Percentiles rank a stretch among this genome's conserved stretches.
Conservation (phyloP, 2,113 vertebrate genomes). For the Callopanchax toddi region DNA sequence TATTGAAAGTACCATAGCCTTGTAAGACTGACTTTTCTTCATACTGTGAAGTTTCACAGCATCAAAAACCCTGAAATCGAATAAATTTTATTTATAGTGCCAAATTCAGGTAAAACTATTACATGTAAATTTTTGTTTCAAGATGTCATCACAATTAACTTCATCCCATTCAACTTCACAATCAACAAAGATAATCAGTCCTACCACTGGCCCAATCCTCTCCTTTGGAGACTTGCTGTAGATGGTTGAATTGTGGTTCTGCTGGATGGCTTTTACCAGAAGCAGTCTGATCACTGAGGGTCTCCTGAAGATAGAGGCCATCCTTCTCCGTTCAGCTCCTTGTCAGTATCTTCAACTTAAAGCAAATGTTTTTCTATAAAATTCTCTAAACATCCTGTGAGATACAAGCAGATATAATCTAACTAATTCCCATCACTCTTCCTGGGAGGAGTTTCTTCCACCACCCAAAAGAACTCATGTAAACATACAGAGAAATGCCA, state of each 20-base stretch:
- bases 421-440: conserved; percentile 54
- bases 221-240: conserved; percentile 78
- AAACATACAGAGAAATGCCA: conserved; percentile 50
- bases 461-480: conserved; percentile 32
- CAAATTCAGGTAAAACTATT: background rate
- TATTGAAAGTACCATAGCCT: conserved; percentile 21
- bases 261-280: conserved; percentile 31
- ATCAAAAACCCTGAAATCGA: background rate
- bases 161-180: too few species aligned
- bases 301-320: conserved; percentile 61
- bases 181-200: conserved; percentile 45
- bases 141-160: too few species aligned
- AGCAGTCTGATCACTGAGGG: conserved; percentile 13
- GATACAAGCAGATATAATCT: conserved; percentile 42
- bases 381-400: conserved; percentile 56
- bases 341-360: conserved; percentile 12
- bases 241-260: conserved; percentile 57
- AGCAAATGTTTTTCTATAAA: conserved; percentile 33
- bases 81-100: conserved; percentile 3
- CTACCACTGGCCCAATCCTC: conserved; percentile 78
- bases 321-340: conserved; percentile 35
- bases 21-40: background rate
- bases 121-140: background rate
- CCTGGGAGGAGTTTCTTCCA: conserved; percentile 65
- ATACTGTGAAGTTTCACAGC: background rate